Percentiles rank a stretch among this genome's conserved stretches.
Evolutionary conservation across 2,888 invertebrate species (phyloP).

Genomic region (Synanthedon vespiformis): DNA sequence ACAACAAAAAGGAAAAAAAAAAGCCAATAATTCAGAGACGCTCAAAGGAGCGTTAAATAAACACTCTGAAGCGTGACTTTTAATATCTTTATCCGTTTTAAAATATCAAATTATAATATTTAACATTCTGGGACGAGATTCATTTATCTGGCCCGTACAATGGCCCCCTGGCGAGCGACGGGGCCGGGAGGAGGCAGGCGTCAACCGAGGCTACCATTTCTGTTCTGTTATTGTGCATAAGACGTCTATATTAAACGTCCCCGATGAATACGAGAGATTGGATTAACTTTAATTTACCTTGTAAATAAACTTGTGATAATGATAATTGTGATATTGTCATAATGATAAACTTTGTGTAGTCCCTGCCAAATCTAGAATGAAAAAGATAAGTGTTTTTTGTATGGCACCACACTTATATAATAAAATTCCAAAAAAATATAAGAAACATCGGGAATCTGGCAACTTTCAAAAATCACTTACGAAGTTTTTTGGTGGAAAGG

Average conservation of each 20-base stretch:
- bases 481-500: too few species aligned
- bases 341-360: too few species aligned
- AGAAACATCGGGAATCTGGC: too few species aligned
- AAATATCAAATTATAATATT: constrained; percentile 71
- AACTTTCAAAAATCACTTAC: too few species aligned
- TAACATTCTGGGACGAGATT: constrained; percentile 50
- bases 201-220: constrained; percentile 8
- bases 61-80: constrained; percentile 63
- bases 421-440: too few species aligned
- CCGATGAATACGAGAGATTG: neutral
- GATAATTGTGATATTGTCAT: too few species aligned
- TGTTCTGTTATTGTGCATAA: constrained; percentile 5
- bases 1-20: constrained; percentile 14
- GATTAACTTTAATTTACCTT: neutral
- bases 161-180: constrained; percentile 31
- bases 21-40: constrained; percentile 45
- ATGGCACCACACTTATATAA: too few species aligned
- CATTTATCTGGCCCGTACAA: constrained; percentile 59
- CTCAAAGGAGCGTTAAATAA: constrained; percentile 54
- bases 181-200: constrained; percentile 3
- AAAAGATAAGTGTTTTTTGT: too few species aligned
- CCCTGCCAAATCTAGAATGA: too few species aligned
- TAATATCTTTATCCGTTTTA: constrained; percentile 68
- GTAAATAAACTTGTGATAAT: too few species aligned
- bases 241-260: neutral